These are phyloP conservation scores for Andrena flavipes DNA, from an alignment of 2,888 invertebrate species.

Conservation along the genomic window DNA sequence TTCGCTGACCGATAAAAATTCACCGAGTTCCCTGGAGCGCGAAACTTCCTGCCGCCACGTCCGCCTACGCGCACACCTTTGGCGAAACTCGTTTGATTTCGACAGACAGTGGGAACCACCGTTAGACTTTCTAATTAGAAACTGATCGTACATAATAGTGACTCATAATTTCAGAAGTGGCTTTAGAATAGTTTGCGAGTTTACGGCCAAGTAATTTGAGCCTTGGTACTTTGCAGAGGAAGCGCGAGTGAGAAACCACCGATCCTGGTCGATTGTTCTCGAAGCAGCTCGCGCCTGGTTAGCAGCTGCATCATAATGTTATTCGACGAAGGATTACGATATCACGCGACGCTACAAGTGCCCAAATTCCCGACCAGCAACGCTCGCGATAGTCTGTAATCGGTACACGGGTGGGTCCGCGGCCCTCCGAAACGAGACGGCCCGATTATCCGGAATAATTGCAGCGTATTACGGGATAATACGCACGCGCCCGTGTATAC, in stretches of 20 bases:
- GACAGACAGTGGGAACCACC: no score
- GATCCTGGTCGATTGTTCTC: no score
- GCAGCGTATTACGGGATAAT: conserved; percentile 40
- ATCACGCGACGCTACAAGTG: conserved; percentile 17
- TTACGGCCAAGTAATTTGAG: no score
- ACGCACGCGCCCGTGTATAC: conserved; percentile 34
- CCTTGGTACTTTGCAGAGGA: no score
- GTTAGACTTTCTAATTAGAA: no score
- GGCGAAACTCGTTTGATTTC: no score
- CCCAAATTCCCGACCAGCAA: conserved; percentile 32
- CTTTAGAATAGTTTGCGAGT: no score
- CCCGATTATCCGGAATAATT: conserved; percentile 57
- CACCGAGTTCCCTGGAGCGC: not conserved
- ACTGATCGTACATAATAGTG: no score
- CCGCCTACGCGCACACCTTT: not conserved
- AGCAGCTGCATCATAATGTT: conserved; percentile 21
- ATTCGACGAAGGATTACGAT: conserved; percentile 50
- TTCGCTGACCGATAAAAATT: conserved; percentile 22
- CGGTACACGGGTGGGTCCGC: conserved; percentile 18
- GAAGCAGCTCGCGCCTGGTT: not conserved
- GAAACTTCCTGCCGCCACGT: not conserved
- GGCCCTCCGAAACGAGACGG: conserved; percentile 44
- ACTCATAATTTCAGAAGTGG: no score
- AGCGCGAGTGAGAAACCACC: no score
- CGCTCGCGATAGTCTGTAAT: conserved; percentile 42